Percentiles rank a stretch among this genome's conserved stretches.
phyloP scores from a whole-genome alignment of 2,797 vertebrate genomes.

The Epinephelus awoara region DNA sequence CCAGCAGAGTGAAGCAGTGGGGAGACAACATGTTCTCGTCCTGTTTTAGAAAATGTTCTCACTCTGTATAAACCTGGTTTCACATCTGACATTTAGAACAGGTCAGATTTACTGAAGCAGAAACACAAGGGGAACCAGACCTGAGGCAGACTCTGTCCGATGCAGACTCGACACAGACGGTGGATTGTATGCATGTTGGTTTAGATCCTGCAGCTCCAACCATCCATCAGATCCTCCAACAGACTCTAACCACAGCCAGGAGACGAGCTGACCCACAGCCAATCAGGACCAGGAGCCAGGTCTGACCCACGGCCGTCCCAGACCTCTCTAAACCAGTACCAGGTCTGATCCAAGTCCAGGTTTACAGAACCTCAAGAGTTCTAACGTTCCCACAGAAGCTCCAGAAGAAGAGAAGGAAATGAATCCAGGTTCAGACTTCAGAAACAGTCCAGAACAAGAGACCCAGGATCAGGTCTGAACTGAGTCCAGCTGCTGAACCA shows the following conservation, averaged over 20 bases:
- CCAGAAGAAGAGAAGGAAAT: background rate
- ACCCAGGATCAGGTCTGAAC: background rate
- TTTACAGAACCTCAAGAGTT: too few species aligned
- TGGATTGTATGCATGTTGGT: constrained; percentile 91
- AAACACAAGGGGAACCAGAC: constrained; percentile 23
- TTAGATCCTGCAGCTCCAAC: constrained; percentile 28
- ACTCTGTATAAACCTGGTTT: too few species aligned
- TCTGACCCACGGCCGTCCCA: background rate
- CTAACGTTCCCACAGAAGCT: too few species aligned
- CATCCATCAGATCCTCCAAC: constrained; percentile 9
- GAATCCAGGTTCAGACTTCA: background rate
- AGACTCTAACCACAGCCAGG: background rate
- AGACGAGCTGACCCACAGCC: background rate
- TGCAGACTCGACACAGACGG: constrained; percentile 92
- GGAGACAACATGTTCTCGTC: too few species aligned
- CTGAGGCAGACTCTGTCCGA: constrained; percentile 87
- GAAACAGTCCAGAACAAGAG: background rate
- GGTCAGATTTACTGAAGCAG: too few species aligned
- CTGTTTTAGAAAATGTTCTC: too few species aligned
- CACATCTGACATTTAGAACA: too few species aligned
- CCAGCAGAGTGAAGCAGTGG: too few species aligned
- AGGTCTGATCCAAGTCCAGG: background rate
- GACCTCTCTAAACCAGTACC: too few species aligned
- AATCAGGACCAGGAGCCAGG: background rate
- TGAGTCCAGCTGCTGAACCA: background rate